phyloP scores from a whole-genome alignment of 2,113 vertebrate genomes.

The Hippocampus comes region DNA sequence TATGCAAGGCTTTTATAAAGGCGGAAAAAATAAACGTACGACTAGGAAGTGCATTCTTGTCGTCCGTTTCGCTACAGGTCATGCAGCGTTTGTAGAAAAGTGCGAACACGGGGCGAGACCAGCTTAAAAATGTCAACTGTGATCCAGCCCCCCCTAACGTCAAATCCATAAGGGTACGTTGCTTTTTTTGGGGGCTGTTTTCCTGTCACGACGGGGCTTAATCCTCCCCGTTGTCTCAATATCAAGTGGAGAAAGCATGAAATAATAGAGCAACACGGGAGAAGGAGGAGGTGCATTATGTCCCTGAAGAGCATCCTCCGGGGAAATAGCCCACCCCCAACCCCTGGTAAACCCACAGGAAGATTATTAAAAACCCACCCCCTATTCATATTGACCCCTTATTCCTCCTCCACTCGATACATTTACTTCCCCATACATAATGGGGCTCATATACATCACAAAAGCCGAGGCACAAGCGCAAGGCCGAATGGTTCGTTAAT shows the following conservation, averaged over 20 bases:
- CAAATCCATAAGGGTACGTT: conserved; percentile 34
- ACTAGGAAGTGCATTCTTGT: not conserved
- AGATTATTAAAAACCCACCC: conserved; percentile 36
- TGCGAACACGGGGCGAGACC: not conserved
- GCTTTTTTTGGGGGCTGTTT: conserved; percentile 31
- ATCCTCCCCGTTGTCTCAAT: conserved; percentile 57
- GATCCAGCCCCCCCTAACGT: not conserved
- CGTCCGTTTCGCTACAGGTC: not conserved
- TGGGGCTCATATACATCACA: conserved; percentile 47
- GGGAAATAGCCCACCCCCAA: conserved; percentile 34
- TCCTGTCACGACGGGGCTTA: conserved; percentile 22
- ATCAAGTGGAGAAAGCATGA: conserved; percentile 45
- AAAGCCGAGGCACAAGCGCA: conserved; percentile 22
- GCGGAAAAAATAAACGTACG: not conserved
- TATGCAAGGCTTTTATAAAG: not conserved
- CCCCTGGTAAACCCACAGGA: conserved; percentile 35
- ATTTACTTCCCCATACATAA: conserved; percentile 36
- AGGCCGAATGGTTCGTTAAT: conserved; percentile 27
- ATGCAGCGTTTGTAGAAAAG: not conserved
- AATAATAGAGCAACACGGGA: conserved; percentile 40
- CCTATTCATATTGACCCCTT: not conserved
- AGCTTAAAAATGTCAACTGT: conserved; percentile 2
- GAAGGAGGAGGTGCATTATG: conserved; percentile 5
- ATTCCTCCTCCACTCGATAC: conserved; percentile 13
- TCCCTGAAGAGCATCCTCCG: conserved; percentile 35